Conservation (phyloP, 2,113 vertebrate species). For the Fulmarus glacialis region DNA sequence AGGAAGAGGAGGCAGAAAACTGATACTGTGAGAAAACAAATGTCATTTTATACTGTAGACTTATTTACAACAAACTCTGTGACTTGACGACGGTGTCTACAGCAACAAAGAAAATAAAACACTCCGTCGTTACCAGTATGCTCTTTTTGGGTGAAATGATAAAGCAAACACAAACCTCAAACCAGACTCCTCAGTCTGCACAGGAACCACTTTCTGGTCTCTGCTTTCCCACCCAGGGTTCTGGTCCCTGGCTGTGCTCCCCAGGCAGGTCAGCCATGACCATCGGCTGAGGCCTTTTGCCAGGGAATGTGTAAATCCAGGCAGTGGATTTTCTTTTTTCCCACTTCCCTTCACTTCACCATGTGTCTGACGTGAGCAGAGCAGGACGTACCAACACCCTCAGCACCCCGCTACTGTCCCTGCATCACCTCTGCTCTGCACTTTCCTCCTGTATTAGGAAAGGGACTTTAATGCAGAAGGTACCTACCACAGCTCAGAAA, state of each 20-base stretch:
- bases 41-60: neutral
- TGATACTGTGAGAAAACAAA: neutral
- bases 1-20: neutral
- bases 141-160: neutral
- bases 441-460: neutral
- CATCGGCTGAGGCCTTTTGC: neutral
- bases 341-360: neutral
- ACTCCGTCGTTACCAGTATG: rapidly evolving
- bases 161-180: neutral
- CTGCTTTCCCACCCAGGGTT: neutral
- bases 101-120: constrained; percentile 24
- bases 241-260: neutral
- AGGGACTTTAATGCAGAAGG: neutral
- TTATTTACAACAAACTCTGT: neutral
- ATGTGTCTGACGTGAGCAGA: neutral
- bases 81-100: neutral
- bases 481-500: neutral
- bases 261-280: neutral
- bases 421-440: neutral
- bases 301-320: neutral
- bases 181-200: neutral
- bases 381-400: neutral
- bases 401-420: neutral
- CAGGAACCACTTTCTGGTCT: neutral
- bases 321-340: neutral